Evolutionary conservation across 2,888 invertebrate species (phyloP).

Genomic region (Volucella bombylans): DNA sequence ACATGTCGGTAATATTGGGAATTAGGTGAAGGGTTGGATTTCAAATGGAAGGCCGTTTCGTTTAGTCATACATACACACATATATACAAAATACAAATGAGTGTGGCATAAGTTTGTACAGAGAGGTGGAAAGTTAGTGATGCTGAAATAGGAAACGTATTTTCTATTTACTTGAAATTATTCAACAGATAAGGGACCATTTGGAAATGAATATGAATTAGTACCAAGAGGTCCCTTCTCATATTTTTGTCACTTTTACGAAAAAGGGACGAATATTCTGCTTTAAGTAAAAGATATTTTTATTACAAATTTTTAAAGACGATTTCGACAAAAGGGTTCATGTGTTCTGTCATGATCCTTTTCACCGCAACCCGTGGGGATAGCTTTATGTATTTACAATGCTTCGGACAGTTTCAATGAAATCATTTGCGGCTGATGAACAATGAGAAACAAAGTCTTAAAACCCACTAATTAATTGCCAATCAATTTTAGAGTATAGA

Average conservation of each 20-base stretch:
- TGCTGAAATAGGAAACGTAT: conserved; percentile 50
- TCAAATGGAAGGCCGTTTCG: conserved; percentile 17
- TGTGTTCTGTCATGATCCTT: too few species aligned
- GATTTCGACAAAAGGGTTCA: too few species aligned
- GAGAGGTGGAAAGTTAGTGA: conserved; percentile 58
- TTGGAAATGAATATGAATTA: conserved; percentile 31
- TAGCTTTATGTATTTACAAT: too few species aligned
- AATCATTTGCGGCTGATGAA: too few species aligned
- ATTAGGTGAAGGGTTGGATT: conserved; percentile 41
- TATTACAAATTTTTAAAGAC: too few species aligned
- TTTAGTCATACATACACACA: too few species aligned
- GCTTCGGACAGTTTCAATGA: too few species aligned
- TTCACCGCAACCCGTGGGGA: too few species aligned
- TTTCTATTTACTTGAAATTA: conserved; percentile 47
- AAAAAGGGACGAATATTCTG: neutral
- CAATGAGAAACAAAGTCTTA: too few species aligned
- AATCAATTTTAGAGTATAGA: too few species aligned
- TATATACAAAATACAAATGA: conserved; percentile 21
- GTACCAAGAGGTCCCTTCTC: conserved; percentile 1
- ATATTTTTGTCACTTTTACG: neutral
- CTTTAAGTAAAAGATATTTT: neutral
- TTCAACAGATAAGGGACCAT: conserved; percentile 40
- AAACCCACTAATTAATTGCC: too few species aligned
- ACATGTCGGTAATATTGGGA: conserved; percentile 19
- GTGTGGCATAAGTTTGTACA: conserved; percentile 47